Evolutionary conservation across 2,888 invertebrate species (phyloP).

Genomic region (Lasioglossum zephyrum): DNA sequence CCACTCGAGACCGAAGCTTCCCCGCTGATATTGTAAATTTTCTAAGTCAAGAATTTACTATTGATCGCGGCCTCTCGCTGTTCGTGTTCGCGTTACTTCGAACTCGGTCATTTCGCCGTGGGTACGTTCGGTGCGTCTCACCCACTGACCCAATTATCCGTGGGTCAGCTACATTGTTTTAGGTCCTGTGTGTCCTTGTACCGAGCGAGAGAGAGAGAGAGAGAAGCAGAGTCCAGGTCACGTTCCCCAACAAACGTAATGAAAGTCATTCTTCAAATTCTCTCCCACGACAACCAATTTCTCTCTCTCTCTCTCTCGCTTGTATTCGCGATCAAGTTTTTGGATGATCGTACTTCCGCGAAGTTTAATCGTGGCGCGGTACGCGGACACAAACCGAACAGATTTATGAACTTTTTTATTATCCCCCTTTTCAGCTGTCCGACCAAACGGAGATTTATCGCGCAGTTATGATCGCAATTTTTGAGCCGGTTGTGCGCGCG

Average conservation of each 20-base stretch:
- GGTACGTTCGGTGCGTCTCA: slow-evolving; percentile 61
- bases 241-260: slow-evolving; percentile 24
- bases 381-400: neutral
- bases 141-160: slow-evolving; percentile 71
- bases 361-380: slow-evolving; percentile 15
- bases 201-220: neutral
- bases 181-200: slow-evolving; percentile 45
- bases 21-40: slow-evolving; percentile 72
- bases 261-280: slow-evolving; percentile 42
- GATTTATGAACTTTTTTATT: slow-evolving; percentile 26
- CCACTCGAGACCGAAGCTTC: neutral
- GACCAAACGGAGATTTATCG: slow-evolving; percentile 9
- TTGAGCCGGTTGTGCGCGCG: neutral
- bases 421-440: neutral
- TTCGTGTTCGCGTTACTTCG: slow-evolving; percentile 52
- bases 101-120: slow-evolving; percentile 69
- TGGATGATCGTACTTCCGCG: neutral
- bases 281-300: neutral
- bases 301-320: too few species aligned
- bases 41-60: slow-evolving; percentile 74
- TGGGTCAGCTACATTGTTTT: slow-evolving; percentile 60
- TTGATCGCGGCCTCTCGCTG: slow-evolving; percentile 55
- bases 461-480: neutral
- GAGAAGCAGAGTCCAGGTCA: neutral
- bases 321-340: slow-evolving; percentile 7